These are phyloP conservation scores for Halesus radiatus DNA, from an alignment of 1,140 invertebrate species.

Conservation along the genomic window DNA sequence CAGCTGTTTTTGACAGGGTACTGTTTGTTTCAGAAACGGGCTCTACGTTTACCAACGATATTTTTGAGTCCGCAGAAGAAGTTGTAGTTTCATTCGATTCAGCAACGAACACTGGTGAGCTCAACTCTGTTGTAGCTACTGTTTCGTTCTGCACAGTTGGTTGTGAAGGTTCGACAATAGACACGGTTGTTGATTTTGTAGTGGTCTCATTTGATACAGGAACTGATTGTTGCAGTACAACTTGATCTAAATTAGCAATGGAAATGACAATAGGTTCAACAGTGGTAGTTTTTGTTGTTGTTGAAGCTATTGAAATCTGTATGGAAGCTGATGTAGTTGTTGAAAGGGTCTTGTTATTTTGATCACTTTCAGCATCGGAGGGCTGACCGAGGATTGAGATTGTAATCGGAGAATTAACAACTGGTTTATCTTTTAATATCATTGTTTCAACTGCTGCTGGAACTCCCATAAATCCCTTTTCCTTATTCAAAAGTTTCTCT, in stretches of 20 bases:
- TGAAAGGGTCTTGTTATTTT: constrained; percentile 17
- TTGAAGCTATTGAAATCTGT: constrained; percentile 60
- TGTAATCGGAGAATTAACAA: constrained; percentile 60
- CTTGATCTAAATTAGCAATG: constrained; percentile 65
- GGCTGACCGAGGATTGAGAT: constrained; percentile 61
- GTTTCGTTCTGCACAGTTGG: constrained; percentile 53
- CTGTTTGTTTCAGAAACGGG: constrained; percentile 44
- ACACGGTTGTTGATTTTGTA: constrained; percentile 54
- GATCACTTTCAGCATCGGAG: constrained; percentile 40
- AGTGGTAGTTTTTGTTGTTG: constrained; percentile 51
- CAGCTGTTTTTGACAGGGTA: constrained; percentile 61
- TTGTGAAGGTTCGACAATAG: constrained; percentile 56
- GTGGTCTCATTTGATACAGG: constrained; percentile 60
- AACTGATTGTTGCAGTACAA: constrained; percentile 60
- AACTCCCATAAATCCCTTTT: constrained; percentile 64
- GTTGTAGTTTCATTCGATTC: constrained; percentile 46
- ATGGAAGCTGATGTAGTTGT: constrained; percentile 39
- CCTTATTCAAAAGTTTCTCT: constrained; percentile 61
- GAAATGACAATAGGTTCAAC: constrained; percentile 59
- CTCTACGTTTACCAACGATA: constrained; percentile 41
- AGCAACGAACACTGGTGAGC: constrained; percentile 47
- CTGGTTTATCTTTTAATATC: constrained; percentile 45
- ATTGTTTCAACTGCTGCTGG: constrained; percentile 58
- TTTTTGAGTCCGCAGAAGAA: constrained; percentile 21
- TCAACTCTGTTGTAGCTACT: constrained; percentile 59